Conservation (phyloP, 2,797 vertebrate genomes). For the Pantherophis vulpinus region DNA sequence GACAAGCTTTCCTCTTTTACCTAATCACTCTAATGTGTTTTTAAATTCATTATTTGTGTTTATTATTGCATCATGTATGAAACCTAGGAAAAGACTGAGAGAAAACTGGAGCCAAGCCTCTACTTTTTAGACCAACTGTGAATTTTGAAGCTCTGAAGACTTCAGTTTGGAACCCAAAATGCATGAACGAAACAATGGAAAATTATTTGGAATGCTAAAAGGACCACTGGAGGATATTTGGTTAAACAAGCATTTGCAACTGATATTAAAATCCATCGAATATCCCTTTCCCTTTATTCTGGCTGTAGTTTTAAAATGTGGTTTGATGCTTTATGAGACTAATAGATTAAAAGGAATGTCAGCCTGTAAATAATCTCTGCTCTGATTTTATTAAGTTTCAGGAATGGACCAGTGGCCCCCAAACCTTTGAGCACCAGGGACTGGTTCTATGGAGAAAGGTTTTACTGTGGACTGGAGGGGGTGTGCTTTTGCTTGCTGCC, state of each 20-base stretch:
- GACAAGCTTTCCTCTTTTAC: background rate
- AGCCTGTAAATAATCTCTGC: background rate
- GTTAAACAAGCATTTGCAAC: background rate
- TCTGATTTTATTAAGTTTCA: background rate
- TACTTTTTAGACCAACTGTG: background rate
- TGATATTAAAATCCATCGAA: background rate
- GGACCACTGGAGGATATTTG: background rate
- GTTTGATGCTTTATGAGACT: background rate
- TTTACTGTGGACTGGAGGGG: background rate
- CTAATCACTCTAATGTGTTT: background rate
- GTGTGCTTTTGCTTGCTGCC: background rate
- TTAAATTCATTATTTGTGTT: background rate
- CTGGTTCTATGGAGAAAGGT: background rate
- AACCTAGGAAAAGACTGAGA: background rate
- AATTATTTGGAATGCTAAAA: background rate
- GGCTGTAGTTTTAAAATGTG: background rate
- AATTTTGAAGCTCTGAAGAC: background rate
- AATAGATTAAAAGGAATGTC: background rate
- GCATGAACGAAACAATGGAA: background rate
- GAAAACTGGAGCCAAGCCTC: background rate
- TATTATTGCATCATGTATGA: background rate
- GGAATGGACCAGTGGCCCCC: background rate
- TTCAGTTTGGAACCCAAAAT: background rate
- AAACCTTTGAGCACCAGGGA: background rate
- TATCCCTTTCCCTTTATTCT: background rate